Base-by-base conservation (phyloP, 1,140 invertebrate species). In the Heliconius hermathena region DNA sequence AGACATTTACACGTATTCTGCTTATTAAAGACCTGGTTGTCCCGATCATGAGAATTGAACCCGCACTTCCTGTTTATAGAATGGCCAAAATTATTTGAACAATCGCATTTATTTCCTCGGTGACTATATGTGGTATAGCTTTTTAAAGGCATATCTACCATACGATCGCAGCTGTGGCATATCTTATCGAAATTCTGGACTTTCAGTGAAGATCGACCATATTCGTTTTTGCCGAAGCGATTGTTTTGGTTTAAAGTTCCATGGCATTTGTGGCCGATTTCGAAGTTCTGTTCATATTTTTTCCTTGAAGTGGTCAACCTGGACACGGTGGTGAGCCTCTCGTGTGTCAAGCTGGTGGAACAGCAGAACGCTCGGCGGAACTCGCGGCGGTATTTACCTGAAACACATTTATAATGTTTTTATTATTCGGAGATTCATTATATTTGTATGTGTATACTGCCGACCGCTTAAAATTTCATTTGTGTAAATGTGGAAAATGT, bases 361-460 rank as follows among this genome's bases (percentile, higher is more conserved):
- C 96, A 96, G 77, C 95, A 94, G 85, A 96, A 96, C 0, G 95
- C 95, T 9, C 96, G 94, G 9, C 93, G 95, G 84, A 97, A 97
- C 86, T 96, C 96, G 54, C 95, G 94, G 3, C 96, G 95, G 88
- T 96, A 97, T 93, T 96, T 96, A 38, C 96, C 96, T 97, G 94
- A 22, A 95, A 84, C 11, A 81, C 95, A 95, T 97, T 8, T 22
- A 71, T 71, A 36, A 71, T 71, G 5, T 20, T 18, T 52, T 18
- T 41, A 41, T 41, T 9, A 41, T 41, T 41, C 11, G 9, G 11
- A 41, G 8, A 41, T 13, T 41, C 3, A 41, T 41, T 11, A 13
- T 46, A 46, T 46, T 13, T 46, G 11, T 46, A 46, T 46, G 13
- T 33, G 33, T 33, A 33, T 33, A 41, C 9, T 41, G 9, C 8